Percentiles rank a stretch among this genome's conserved stretches.
These are phyloP conservation scores for Malurus elegans DNA, from an alignment of 2,113 vertebrate genomes.

Conservation along the genomic window DNA sequence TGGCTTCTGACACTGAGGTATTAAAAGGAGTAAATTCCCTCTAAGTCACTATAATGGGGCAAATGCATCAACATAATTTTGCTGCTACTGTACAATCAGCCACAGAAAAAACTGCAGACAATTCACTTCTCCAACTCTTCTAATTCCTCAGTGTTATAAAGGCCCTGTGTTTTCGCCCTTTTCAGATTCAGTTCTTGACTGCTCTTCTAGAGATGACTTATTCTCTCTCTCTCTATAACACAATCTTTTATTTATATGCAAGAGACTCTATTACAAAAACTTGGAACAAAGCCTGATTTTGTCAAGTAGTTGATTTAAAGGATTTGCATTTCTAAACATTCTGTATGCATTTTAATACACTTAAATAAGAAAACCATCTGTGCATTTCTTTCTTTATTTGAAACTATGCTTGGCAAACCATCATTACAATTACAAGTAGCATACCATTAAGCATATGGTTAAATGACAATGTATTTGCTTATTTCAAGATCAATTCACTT, in stretches of 20 bases:
- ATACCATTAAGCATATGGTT: not conserved
- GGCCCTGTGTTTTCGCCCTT: not conserved
- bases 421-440: conserved; percentile 32
- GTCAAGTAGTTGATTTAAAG: conserved; percentile 49
- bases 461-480: conserved; percentile 8
- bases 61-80: conserved; percentile 43
- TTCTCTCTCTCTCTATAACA: not conserved
- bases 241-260: conserved; percentile 41
- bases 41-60: not conserved
- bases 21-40: conserved; percentile 2
- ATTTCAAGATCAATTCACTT: conserved; percentile 5
- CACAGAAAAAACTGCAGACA: conserved; percentile 1
- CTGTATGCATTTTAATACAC: conserved; percentile 54
- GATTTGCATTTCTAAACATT: conserved; percentile 61
- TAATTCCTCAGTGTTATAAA: not conserved
- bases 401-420: conserved; percentile 9
- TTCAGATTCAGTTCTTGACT: not conserved
- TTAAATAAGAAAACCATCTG: conserved; percentile 60
- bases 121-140: not conserved
- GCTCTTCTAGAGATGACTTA: conserved; percentile 41
- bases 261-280: conserved; percentile 7
- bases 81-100: not conserved
- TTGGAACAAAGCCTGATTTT: conserved; percentile 50
- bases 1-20: not conserved
- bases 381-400: conserved; percentile 37